Percentiles rank a stretch among this genome's conserved stretches.
Conservation (phyloP, 2,113 vertebrate species). For the Aix galericulata region DNA sequence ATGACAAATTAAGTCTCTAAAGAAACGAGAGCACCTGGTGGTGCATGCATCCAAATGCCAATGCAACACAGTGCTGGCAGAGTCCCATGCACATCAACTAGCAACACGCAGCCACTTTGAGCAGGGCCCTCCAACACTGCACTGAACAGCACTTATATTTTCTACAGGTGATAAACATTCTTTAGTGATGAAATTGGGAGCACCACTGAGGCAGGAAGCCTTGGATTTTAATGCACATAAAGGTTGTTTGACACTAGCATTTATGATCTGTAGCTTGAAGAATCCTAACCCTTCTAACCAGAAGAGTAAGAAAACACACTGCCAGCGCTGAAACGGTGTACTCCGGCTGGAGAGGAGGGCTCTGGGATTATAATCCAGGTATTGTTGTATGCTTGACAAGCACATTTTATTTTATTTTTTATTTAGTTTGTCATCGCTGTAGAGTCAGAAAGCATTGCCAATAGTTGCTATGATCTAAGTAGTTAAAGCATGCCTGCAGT, state of each 20-base stretch:
- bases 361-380: neutral
- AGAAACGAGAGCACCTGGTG: fast-evolving
- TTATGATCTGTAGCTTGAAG: neutral
- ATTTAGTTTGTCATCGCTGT: neutral
- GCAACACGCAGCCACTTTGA: fast-evolving
- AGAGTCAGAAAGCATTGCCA: neutral
- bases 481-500: neutral
- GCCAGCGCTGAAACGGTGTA: neutral
- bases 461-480: neutral
- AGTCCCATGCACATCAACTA: fast-evolving
- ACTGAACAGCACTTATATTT: neutral
- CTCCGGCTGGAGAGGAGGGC: neutral
- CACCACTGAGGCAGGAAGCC: neutral
- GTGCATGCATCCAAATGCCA: fast-evolving
- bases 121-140: neutral
- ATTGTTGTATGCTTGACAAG: neutral
- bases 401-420: neutral
- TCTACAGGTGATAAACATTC: neutral
- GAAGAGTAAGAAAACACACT: neutral
- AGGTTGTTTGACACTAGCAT: neutral
- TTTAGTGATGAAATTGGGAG: neutral
- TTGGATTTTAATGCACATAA: neutral
- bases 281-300: neutral
- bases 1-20: neutral
- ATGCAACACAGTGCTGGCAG: neutral